Percentiles rank a stretch among this genome's conserved stretches.
Evolutionary conservation across 2,888 invertebrate genomes (phyloP).

Genomic region (Theretra japonica): DNA sequence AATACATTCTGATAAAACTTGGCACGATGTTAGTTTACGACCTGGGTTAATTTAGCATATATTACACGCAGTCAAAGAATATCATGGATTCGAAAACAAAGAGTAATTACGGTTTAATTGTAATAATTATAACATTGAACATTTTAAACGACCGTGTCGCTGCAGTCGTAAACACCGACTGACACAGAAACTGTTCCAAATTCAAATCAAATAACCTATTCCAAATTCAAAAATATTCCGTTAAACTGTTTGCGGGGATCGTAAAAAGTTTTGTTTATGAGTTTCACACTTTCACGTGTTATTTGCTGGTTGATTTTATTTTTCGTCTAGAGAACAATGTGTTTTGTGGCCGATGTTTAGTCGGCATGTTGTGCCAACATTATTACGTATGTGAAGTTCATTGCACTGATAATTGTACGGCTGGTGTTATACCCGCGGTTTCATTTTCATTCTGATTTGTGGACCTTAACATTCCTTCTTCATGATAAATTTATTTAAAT

Average conservation of each 20-base stretch:
- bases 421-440: not conserved
- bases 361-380: conserved; percentile 13
- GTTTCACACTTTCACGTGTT: not conserved
- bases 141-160: not conserved
- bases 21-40: conserved; percentile 7
- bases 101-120: not conserved
- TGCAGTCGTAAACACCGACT: conserved; percentile 1
- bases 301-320: conserved; percentile 15
- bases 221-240: conserved; percentile 17
- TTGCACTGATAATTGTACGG: not conserved
- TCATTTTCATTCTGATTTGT: conserved; percentile 1
- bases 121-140: no score
- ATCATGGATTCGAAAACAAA: not conserved
- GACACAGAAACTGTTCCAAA: not conserved
- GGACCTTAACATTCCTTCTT: no score
- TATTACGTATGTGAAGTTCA: conserved; percentile 1
- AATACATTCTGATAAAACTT: conserved; percentile 12
- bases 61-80: not conserved
- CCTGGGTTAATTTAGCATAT: conserved; percentile 3
- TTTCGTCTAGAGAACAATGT: conserved; percentile 14
- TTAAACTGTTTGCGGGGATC: conserved; percentile 2
- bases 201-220: conserved; percentile 16
- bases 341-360: not conserved
- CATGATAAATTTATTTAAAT: no score
- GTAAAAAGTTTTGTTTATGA: conserved; percentile 16